phyloP scores from a whole-genome alignment of 2,113 vertebrate genomes.

The Spheniscus mendiculus region DNA sequence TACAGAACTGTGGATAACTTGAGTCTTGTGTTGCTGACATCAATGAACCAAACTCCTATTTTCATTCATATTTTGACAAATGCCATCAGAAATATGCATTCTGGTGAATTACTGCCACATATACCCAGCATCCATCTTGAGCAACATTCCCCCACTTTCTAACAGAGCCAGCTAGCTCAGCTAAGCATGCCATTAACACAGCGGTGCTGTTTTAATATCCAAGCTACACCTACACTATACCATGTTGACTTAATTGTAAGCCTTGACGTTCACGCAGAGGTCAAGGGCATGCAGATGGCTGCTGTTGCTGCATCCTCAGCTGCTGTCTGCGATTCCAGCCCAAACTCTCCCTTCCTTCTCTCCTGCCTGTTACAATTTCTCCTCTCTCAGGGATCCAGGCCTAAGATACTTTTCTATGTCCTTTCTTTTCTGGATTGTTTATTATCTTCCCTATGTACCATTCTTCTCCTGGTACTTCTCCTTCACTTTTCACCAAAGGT shows the following conservation, averaged over 20 bases:
- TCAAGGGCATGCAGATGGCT: background rate
- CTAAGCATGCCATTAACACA: background rate
- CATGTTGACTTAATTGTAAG: background rate
- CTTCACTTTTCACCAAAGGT: background rate
- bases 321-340: background rate
- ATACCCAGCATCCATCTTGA: rapidly evolving
- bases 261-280: background rate
- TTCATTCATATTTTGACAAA: background rate
- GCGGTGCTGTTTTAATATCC: background rate
- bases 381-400: background rate
- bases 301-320: too few relatives aligned
- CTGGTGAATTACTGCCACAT: background rate
- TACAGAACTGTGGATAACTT: background rate
- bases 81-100: background rate
- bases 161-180: background rate
- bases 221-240: background rate
- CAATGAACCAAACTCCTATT: background rate
- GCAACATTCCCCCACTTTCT: background rate
- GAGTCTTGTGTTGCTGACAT: background rate
- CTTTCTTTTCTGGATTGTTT: background rate
- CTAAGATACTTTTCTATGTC: background rate
- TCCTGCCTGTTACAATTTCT: background rate
- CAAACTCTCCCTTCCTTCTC: background rate
- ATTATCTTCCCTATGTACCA: background rate
- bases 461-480: too few relatives aligned